Percentiles rank a stretch among this genome's conserved stretches.
These are phyloP conservation scores for Grammomys dolichurus DNA, from an alignment of 2,113 vertebrate genomes.

Conservation along the genomic window DNA sequence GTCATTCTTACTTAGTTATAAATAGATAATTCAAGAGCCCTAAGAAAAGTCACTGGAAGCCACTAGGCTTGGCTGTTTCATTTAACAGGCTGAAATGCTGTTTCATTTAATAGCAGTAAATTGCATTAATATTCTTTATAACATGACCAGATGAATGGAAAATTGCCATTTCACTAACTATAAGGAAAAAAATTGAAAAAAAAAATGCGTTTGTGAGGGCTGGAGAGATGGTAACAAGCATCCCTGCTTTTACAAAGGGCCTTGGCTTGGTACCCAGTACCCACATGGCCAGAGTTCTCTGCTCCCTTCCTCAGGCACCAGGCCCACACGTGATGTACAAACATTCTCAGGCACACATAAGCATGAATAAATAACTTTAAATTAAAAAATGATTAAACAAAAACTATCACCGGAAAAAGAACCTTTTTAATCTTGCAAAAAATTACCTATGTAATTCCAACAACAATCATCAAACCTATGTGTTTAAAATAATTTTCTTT, in stretches of 20 bases:
- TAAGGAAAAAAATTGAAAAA: constrained; percentile 34
- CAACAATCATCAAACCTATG: neutral
- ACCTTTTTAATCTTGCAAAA: constrained; percentile 30
- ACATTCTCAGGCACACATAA: neutral
- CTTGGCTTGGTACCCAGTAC: neutral
- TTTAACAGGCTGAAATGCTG: neutral
- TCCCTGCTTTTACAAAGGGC: neutral
- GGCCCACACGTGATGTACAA: neutral
- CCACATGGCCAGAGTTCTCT: neutral
- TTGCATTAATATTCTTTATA: neutral
- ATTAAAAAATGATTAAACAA: neutral
- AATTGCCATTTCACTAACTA: constrained; percentile 4
- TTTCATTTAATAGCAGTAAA: constrained; percentile 42
- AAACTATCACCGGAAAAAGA: neutral
- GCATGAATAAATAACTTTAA: neutral
- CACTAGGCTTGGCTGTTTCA: neutral
- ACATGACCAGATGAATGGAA: constrained; percentile 27
- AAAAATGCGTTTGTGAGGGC: constrained; percentile 8
- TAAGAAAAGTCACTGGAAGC: constrained; percentile 9
- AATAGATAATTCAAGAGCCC: neutral
- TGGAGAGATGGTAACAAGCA: neutral
- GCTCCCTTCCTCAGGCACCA: neutral
- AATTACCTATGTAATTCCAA: constrained; percentile 11
- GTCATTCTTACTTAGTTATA: constrained; percentile 10
- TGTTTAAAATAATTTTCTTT: constrained; percentile 7